Base-by-base conservation (phyloP, 2,888 invertebrate genomes). In the Octonoba sinensis region DNA sequence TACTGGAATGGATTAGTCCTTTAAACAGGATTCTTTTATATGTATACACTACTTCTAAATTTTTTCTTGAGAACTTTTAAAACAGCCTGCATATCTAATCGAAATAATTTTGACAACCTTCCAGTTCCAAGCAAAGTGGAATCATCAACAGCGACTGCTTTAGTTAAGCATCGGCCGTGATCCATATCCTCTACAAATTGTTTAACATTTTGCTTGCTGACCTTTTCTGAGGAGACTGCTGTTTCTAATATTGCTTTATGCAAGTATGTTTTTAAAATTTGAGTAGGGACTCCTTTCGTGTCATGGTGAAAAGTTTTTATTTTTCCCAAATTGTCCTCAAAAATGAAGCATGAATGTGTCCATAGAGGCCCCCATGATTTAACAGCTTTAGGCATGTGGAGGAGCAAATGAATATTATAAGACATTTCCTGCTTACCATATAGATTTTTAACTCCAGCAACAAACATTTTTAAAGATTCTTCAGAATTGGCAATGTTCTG, bases 341-440 rank as follows among this genome's bases (percentile, higher is more conserved):
- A 73, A 8, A 20, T 1, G 27, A 64, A 73, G 15, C 73, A 73
- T 0, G 73, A 73, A 64, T 22, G 16, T 0, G 64, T 11, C 65
- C 73, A 54, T 18, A 73, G 16, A 12, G 73, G 73, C 11, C 73
- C 65, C 65, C 73, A 73, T 18, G 24, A 18, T 20, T 20, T 51
- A 16, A 73, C 73, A 49, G 64, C 46, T 44, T 64, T 47, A 8
- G 62, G 73, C 36, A 73, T 18, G 54, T 64, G 73, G 3, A 73
- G 2, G 6, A 73, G 51, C 4, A 73, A 51, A 64, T 73, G 73
- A 3, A 73, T 18, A 54, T 73, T 64, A 24, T 64, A 64, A 13
- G 73, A 51, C 12, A 64, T 18, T 18, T 65, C 44, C 27, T 16
- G 22, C 4, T 12, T 18, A 3, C 56, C 56, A 56, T 56, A 56